Evolutionary conservation across 2,113 vertebrate species (phyloP).

Genomic region (Pipa parva): DNA sequence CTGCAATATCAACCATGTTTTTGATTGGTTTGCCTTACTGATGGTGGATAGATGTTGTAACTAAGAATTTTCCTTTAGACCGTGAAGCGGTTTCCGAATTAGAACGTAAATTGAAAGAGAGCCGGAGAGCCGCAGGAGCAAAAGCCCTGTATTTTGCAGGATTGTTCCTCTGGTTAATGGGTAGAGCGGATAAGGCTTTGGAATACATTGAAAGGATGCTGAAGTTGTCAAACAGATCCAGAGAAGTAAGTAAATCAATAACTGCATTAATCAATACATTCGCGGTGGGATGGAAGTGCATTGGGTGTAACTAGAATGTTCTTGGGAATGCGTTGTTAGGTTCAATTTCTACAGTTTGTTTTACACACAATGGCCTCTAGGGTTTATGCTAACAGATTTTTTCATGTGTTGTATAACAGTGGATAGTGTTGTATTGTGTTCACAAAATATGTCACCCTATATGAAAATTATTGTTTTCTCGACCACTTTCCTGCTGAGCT

Average conservation of each 20-base stretch:
- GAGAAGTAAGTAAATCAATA: conserved; percentile 43
- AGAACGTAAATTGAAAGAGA: conserved; percentile 53
- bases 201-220: conserved; percentile 58
- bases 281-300: no score
- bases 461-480: no score
- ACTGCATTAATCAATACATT: background rate
- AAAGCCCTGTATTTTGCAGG: conserved; percentile 49
- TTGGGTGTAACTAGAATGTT: no score
- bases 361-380: background rate
- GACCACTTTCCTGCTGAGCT: no score
- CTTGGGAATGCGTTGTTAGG: no score
- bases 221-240: conserved; percentile 46
- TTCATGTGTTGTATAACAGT: background rate
- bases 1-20: no score
- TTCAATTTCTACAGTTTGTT: no score
- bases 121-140: conserved; percentile 30
- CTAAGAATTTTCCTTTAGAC: conserved; percentile 43
- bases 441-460: no score
- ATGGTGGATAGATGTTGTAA: background rate
- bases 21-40: no score
- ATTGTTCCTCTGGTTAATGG: conserved; percentile 59
- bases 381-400: background rate
- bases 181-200: conserved; percentile 50
- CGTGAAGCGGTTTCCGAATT: conserved; percentile 51
- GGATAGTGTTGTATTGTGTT: no score